phyloP scores from a whole-genome alignment of 2,888 invertebrate species.

The Tachina grossa region DNA sequence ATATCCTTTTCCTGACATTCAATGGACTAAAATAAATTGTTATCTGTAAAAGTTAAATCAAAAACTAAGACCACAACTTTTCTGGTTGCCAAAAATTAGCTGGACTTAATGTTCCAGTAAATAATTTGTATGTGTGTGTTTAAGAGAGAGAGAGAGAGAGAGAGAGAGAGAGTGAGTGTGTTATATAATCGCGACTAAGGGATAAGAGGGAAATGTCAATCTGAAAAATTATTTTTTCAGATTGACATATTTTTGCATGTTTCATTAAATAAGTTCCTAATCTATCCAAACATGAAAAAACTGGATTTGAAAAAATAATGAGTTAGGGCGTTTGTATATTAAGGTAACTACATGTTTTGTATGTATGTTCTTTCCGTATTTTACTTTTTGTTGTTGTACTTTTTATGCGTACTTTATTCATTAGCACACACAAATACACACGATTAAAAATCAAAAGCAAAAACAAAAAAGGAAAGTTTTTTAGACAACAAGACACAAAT shows the following conservation, averaged over 20 bases:
- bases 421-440: background rate
- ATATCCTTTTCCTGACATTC: constrained; percentile 52
- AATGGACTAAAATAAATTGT: constrained; percentile 48
- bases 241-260: too few species aligned
- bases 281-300: too few species aligned
- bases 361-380: background rate
- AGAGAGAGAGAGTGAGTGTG: too few species aligned
- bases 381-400: background rate
- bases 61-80: constrained; percentile 60
- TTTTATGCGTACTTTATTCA: constrained; percentile 5
- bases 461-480: too few species aligned
- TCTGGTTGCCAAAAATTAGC: constrained; percentile 69
- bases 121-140: background rate
- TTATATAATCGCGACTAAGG: too few species aligned
- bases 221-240: too few species aligned
- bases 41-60: constrained; percentile 62
- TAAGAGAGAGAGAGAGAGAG: background rate
- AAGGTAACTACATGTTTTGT: background rate
- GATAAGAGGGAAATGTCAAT: too few species aligned
- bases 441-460: too few species aligned
- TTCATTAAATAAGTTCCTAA: too few species aligned
- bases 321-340: too few species aligned
- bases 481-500: background rate
- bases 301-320: too few species aligned
- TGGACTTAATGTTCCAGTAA: constrained; percentile 20